Evolutionary conservation across 35 echinoderm and acorn worm species (phyloP).

Genomic region (Strongylocentrotus purpuratus): DNA sequence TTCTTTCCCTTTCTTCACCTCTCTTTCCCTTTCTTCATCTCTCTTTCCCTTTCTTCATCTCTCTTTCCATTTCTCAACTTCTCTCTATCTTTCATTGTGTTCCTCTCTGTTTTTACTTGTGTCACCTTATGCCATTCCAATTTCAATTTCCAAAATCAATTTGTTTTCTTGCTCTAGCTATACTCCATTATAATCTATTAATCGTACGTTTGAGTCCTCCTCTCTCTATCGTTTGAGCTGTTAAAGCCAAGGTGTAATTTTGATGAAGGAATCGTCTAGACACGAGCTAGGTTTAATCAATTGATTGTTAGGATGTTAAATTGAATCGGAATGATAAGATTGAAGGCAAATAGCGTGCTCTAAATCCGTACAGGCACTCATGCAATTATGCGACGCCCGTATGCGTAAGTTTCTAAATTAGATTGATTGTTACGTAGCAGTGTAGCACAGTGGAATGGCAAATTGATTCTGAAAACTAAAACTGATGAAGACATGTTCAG

Average conservation of each 20-base stretch:
- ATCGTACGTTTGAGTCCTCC: too few species aligned
- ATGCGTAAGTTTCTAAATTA: not conserved
- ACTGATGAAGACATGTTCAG: not conserved
- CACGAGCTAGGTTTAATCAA: not conserved
- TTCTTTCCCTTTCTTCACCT: not conserved
- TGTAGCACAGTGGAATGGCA: not conserved
- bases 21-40: not conserved
- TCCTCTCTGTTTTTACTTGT: too few species aligned
- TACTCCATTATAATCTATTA: too few species aligned
- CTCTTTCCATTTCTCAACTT: not conserved
- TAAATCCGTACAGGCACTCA: not conserved
- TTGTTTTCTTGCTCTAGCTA: too few species aligned
- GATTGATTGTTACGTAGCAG: not conserved
- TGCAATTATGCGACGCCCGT: not conserved
- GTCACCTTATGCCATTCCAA: too few species aligned
- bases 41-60: too few species aligned
- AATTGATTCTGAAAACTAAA: not conserved
- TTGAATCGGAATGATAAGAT: not conserved
- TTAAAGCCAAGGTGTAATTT: not conserved
- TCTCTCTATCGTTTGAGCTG: not conserved
- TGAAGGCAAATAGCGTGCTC: not conserved
- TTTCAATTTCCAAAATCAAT: too few species aligned
- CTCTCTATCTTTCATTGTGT: too few species aligned
- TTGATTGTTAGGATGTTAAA: not conserved
- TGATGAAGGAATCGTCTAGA: not conserved